Percentiles rank a stretch among this genome's conserved stretches.
Conservation (phyloP, 1,140 invertebrate species). For the Trichonephila inaurata region DNA sequence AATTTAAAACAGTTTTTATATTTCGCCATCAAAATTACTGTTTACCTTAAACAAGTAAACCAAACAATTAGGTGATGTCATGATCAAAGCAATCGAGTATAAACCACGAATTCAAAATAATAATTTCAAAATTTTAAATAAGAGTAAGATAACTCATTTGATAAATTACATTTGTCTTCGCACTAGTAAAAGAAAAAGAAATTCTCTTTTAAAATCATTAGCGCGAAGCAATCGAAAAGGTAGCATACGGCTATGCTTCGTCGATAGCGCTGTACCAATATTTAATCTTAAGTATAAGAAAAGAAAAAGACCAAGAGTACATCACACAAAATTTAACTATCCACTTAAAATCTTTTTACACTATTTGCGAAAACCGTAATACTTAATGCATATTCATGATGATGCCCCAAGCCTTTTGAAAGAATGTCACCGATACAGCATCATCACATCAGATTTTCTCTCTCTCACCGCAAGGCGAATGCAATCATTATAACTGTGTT, state of each 20-base stretch:
- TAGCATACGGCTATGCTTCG: background rate
- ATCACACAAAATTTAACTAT: background rate
- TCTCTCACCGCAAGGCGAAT: background rate
- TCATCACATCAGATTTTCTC: background rate
- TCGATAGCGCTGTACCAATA: background rate
- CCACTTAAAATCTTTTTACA: background rate
- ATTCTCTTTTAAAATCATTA: background rate
- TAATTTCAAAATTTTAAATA: too few species aligned
- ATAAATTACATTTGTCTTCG: background rate
- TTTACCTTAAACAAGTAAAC: too few species aligned
- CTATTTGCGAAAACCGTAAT: background rate
- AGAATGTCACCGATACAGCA: background rate
- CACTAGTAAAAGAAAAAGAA: background rate
- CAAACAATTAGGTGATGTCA: too few species aligned
- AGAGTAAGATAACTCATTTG: too few species aligned
- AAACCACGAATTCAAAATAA: too few species aligned
- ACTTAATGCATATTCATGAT: background rate
- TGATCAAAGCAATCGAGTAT: too few species aligned
- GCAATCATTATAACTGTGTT: constrained; percentile 12
- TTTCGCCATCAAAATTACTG: too few species aligned
- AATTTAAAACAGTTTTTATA: too few species aligned
- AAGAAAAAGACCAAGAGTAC: background rate
- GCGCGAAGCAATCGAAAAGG: background rate
- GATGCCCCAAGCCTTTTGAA: background rate
- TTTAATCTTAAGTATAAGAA: background rate